phyloP scores from a whole-genome alignment of 1,140 invertebrate genomes.

The Anastrepha ludens region DNA sequence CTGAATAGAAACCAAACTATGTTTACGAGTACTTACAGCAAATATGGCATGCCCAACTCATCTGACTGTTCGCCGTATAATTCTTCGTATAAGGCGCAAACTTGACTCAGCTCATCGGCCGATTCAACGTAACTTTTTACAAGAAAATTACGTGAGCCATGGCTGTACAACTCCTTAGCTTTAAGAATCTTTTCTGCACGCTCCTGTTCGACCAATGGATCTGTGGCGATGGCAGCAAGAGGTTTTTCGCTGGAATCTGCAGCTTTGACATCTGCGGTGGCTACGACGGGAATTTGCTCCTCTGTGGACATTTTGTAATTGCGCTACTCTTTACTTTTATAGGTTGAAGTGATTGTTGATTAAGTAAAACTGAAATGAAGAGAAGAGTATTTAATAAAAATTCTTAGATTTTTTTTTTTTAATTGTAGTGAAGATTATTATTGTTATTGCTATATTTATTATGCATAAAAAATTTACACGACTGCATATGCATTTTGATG shows the following conservation, averaged over 20 bases:
- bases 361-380: background rate
- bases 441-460: background rate
- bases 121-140: slow-evolving; percentile 83
- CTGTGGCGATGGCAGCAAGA: background rate
- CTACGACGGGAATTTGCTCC: slow-evolving; percentile 66
- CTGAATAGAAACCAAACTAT: background rate
- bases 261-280: slow-evolving; percentile 59
- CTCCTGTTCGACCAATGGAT: slow-evolving; percentile 59
- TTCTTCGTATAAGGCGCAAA: slow-evolving; percentile 79
- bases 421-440: too few relatives aligned
- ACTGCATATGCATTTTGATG: slow-evolving; percentile 32
- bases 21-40: slow-evolving; percentile 76
- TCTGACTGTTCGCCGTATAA: slow-evolving; percentile 82
- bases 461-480: background rate
- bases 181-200: slow-evolving; percentile 67
- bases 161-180: slow-evolving; percentile 76
- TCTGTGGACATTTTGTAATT: slow-evolving; percentile 65
- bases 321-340: background rate
- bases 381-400: background rate
- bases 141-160: slow-evolving; percentile 83
- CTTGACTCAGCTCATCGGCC: slow-evolving; percentile 82
- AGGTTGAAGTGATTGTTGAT: background rate
- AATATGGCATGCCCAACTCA: slow-evolving; percentile 86
- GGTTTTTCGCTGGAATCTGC: background rate
- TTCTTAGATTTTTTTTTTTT: background rate